Base-by-base conservation (phyloP, 2,797 vertebrate genomes). In the Apogon hyalosoma region DNA sequence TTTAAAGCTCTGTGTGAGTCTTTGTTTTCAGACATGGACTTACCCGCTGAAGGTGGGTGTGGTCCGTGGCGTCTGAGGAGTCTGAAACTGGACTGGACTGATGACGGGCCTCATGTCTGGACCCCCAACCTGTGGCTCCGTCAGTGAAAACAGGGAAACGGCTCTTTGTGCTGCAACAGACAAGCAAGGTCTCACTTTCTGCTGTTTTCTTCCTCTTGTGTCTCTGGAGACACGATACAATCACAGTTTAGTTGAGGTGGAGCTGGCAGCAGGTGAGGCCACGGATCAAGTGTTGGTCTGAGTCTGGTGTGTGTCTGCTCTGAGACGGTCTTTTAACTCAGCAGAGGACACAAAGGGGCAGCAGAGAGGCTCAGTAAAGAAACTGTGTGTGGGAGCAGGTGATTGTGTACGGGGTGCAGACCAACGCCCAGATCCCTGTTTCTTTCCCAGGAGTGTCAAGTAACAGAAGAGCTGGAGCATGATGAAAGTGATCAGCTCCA, bases 101-200 rank as follows among this genome's bases (percentile, higher is more conserved):
- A 89, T 43, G 2, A 83, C 90, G 0, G 94, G 91, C 10, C 92
- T 93, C 47, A 75, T 58, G 31, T 96, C 95, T 38, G 75, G 82
- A 11, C 90, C 90, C 55, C 87, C 94, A 38, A 80, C 73, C 53
- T 87, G 83, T 0, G 94, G 87, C 75, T 97, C 96, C 0, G 92
- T 93, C 65, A 97, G 94, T 0, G 96, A 96, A 88, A 96, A 96
- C 56, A 97, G 95, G 0, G 96, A 98, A 69, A 96, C 94, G 0
- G 96, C 94, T 90, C 95, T 95, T 91, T 98, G 96, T 85, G 96
- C 96, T 98, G 92, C 15, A 68, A 88, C 47, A 78, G 46, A 89
- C 12, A 84, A 33, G 74, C 21, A 46, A 0, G 14, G 64, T 40
- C 0, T 1, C 4, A 16, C 19, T 47, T 68, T 76, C 4, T 42